These are phyloP conservation scores for Bemisia tabaci DNA, from an alignment of 1,140 invertebrate species.

Conservation along the genomic window DNA sequence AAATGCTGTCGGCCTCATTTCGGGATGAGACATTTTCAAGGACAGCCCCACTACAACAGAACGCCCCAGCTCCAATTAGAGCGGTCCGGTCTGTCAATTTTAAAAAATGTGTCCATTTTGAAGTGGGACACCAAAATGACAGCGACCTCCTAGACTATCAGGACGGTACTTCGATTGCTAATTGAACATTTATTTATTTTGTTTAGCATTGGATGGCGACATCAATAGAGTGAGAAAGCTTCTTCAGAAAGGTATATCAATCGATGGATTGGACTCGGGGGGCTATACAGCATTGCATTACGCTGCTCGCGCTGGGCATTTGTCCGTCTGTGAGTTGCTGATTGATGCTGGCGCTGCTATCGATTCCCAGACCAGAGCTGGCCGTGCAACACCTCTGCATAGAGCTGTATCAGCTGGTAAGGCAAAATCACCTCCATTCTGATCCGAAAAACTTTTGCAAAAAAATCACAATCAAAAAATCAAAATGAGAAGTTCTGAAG, in stretches of 20 bases:
- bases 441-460: not conserved
- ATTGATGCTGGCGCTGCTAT: conserved; percentile 51
- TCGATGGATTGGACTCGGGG: conserved; percentile 39
- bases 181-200: no score
- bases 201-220: conserved; percentile 50
- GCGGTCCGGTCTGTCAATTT: no score
- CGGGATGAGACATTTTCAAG: no score
- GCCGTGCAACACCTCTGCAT: conserved; percentile 62
- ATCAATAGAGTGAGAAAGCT: conserved; percentile 40
- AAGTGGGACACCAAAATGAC: no score
- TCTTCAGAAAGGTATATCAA: conserved; percentile 36
- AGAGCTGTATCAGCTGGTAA: conserved; percentile 59
- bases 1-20: no score
- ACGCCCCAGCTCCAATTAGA: no score
- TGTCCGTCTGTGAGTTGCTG: conserved; percentile 50
- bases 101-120: no score
- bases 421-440: not conserved
- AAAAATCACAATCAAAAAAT: no score
- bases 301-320: conserved; percentile 62
- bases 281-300: conserved; percentile 76
- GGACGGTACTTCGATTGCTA: no score
- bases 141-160: no score
- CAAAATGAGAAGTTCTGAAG: no score
- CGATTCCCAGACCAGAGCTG: conserved; percentile 55
- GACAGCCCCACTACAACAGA: no score